Base-by-base conservation (phyloP, 2,113 vertebrate species). In the Otis tarda region DNA sequence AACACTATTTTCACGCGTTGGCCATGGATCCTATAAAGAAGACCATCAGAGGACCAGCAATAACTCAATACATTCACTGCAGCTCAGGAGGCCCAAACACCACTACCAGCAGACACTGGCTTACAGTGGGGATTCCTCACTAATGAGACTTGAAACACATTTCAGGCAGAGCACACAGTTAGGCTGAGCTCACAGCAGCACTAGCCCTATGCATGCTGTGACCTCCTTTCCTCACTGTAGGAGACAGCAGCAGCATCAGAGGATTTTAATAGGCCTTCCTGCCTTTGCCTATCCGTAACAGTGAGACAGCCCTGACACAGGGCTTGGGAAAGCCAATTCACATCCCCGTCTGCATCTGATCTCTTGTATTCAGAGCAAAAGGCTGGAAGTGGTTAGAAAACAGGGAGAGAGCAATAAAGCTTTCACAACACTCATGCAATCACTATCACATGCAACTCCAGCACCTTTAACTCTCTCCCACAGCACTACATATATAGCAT, bases 171-270 rank as follows among this genome's bases (percentile, higher is more conserved):
- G 59, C 76, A 53, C 8, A 55, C 18, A 12, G 45, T 33, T 7
- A 78, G 56, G 65, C 57, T 90, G 74, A 87, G 57, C 68, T 79
- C 74, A 43, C 61, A 83, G 92, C 61, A 82, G 65, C 23, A 33
- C 53, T 39, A 60, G 25, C 27, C 21, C 70, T 73, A 7, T 16
- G 49, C 85, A 43, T n/a, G 74, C 88, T 79, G 67, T 83, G 85
- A 84, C 94, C 82, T 94, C 57, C 61, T 90, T 90, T 96, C 67
- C 75, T 90, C 88, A 13, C 85, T 33, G 49, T 21, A 82, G 65
- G 87, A 82, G 61, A 64, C 33, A 35, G 35, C 53, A 85, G 69
- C 60, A 87, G 37, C 41, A 60, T 39, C n/a, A 93, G 49, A 82
- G 39, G 20, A 37, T 75, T 61, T 87, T 82, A 95, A 71, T 47